Conservation (phyloP, 2,113 vertebrate species). For the Hippopotamus amphibius region DNA sequence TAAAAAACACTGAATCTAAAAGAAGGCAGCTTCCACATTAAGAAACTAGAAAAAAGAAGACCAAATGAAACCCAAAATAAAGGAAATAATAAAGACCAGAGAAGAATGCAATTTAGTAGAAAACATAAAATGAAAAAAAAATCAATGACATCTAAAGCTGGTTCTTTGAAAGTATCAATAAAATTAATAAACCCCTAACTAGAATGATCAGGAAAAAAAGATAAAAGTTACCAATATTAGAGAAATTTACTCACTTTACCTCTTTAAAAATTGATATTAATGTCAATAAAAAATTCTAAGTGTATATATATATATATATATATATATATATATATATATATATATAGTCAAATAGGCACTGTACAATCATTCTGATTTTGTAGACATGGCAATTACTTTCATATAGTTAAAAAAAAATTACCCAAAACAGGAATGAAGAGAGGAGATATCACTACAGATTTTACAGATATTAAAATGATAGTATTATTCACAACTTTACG, state of each 20-base stretch:
- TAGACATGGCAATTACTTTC: neutral
- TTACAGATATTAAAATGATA: neutral
- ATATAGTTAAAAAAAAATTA: neutral
- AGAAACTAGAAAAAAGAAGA: neutral
- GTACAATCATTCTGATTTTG: neutral
- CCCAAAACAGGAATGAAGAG: neutral
- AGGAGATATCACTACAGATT: neutral
- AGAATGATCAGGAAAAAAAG: neutral
- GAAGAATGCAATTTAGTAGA: neutral
- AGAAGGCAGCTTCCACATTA: neutral
- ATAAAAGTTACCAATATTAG: neutral
- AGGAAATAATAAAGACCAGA: neutral
- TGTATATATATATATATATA: neutral
- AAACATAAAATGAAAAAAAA: neutral
- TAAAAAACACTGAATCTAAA: neutral
- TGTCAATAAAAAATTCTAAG: neutral
- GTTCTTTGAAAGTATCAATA: neutral
- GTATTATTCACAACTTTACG: neutral
- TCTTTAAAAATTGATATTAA: neutral
- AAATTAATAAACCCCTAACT: neutral
- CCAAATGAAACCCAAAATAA: neutral
- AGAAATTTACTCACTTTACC: neutral
- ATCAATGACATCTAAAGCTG: neutral
- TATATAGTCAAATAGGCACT: neutral
- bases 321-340: neutral